These are phyloP conservation scores for Protobothrops mucrosquamatus DNA, from an alignment of 2,113 vertebrate species.

Conservation along the genomic window DNA sequence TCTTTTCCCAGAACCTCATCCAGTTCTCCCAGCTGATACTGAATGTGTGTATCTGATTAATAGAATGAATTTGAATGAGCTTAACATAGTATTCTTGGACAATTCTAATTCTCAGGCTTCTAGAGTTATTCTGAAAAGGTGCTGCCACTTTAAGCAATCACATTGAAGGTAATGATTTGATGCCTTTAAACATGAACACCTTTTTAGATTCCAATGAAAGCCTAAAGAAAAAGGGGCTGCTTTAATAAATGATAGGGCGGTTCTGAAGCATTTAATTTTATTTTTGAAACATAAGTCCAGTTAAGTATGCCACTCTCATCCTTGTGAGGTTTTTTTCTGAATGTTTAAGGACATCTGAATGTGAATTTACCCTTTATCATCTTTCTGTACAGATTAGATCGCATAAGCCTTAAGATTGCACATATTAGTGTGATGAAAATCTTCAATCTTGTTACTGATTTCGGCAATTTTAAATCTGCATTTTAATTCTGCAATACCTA, in stretches of 20 bases:
- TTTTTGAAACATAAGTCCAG: background rate
- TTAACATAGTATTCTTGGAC: background rate
- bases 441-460: background rate
- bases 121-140: background rate
- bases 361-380: slow-evolving; percentile 26
- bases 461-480: background rate
- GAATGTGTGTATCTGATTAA: background rate
- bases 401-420: background rate
- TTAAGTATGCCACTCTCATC: background rate
- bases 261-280: background rate
- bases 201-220: background rate
- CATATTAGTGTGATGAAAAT: background rate
- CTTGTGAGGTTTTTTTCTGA: background rate
- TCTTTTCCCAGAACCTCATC: background rate
- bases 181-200: background rate
- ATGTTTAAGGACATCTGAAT: slow-evolving; percentile 5
- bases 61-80: background rate
- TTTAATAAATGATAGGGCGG: background rate
- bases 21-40: background rate
- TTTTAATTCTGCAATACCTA: background rate
- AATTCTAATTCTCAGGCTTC: background rate
- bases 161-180: background rate
- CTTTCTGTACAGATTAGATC: background rate
- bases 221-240: background rate
- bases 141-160: background rate